A percentile compares a stretch with the other conserved stretches of the same genome.
These are phyloP conservation scores for Tetrao urogallus DNA, from an alignment of 2,113 vertebrate genomes.

Conservation along the genomic window DNA sequence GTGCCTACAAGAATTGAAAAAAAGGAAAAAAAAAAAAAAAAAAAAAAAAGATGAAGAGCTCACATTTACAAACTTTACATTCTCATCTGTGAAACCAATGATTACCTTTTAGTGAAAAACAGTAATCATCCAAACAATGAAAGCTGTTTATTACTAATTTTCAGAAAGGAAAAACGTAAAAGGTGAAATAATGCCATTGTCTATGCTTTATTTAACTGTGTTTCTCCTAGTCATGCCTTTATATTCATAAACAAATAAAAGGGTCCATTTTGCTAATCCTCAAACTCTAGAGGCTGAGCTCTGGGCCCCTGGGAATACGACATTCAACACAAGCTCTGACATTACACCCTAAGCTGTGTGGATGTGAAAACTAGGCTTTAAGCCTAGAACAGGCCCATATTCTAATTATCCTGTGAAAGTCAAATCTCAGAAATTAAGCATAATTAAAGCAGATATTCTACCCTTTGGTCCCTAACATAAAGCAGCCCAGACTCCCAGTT, in stretches of 20 bases:
- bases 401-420: slow-evolving; percentile 42
- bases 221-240: slow-evolving; percentile 25
- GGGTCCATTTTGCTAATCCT: slow-evolving; percentile 28
- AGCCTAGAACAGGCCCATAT: slow-evolving; percentile 37
- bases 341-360: slow-evolving; percentile 10
- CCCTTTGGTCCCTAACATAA: background rate
- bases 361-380: slow-evolving; percentile 37
- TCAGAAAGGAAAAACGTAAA: slow-evolving; percentile 29
- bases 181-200: slow-evolving; percentile 6
- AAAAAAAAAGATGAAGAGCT: background rate
- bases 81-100: background rate
- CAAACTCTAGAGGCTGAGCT: slow-evolving; percentile 18
- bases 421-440: background rate
- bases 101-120: background rate
- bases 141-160: background rate
- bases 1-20: background rate
- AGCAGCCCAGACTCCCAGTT: background rate
- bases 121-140: background rate
- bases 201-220: background rate
- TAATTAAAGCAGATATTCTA: slow-evolving; percentile 40
- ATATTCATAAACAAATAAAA: background rate
- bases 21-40: background rate
- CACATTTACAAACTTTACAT: background rate
- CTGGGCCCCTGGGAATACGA: background rate
- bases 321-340: slow-evolving; percentile 21